These are phyloP conservation scores for Polyommatus icarus DNA, from an alignment of 2,888 invertebrate genomes.

Conservation along the genomic window DNA sequence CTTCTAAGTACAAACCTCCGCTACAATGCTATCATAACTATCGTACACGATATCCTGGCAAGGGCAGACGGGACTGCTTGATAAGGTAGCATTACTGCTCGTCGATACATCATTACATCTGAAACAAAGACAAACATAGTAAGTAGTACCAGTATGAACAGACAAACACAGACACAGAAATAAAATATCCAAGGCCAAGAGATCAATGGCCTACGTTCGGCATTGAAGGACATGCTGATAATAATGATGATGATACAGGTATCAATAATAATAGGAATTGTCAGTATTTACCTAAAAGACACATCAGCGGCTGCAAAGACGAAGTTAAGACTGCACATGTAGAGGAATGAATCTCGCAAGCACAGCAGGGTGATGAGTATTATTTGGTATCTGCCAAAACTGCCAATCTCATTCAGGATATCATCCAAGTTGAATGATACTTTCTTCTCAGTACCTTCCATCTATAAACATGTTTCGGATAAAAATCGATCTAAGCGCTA, in stretches of 20 bases:
- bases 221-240: too few species aligned
- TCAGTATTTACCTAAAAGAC: constrained; percentile 67
- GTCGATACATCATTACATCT: neutral
- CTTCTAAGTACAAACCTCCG: constrained; percentile 76
- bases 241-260: too few species aligned
- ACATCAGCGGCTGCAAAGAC: constrained; percentile 80
- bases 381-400: constrained; percentile 80
- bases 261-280: neutral
- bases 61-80: constrained; percentile 35
- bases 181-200: too few species aligned
- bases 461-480: neutral
- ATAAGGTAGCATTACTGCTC: neutral
- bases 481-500: neutral
- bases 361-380: constrained; percentile 75
- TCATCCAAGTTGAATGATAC: constrained; percentile 71
- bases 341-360: constrained; percentile 77
- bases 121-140: neutral
- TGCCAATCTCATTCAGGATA: constrained; percentile 74
- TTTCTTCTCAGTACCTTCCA: neutral
- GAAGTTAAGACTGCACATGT: constrained; percentile 76
- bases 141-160: too few species aligned
- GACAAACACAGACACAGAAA: too few species aligned
- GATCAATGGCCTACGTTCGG: too few species aligned
- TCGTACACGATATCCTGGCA: constrained; percentile 81
- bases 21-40: constrained; percentile 82